phyloP scores from a whole-genome alignment of 1,140 invertebrate genomes.

The Atopsyche davidsoni region DNA sequence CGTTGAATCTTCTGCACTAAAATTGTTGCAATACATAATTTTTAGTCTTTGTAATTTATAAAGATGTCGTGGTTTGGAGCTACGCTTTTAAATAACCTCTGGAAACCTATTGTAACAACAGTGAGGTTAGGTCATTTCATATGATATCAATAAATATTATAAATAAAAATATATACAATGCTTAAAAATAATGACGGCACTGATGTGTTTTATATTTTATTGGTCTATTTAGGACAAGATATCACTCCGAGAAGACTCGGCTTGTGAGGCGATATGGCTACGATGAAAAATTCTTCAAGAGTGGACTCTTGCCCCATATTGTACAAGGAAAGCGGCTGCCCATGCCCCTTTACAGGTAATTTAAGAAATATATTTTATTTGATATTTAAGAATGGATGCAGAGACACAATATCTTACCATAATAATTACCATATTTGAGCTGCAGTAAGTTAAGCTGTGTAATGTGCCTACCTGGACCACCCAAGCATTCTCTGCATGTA shows the following conservation, averaged over 20 bases:
- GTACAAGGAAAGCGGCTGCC: slow-evolving; percentile 47
- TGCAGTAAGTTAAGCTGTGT: no score
- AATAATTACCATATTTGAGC: no score
- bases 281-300: slow-evolving; percentile 56
- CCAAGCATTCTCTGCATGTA: no score
- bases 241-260: slow-evolving; percentile 62
- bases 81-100: slow-evolving; percentile 13
- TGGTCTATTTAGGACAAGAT: slow-evolving; percentile 44
- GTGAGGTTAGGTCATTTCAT: slow-evolving; percentile 19
- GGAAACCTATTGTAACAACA: slow-evolving; percentile 15
- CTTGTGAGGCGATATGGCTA: slow-evolving; percentile 64
- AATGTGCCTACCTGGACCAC: no score
- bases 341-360: slow-evolving; percentile 60
- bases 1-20: no score
- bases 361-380: no score
- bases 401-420: no score
- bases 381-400: no score
- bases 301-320: slow-evolving; percentile 62
- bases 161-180: slow-evolving; percentile 1
- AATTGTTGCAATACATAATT: no score
- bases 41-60: background rate
- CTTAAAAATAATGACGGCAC: background rate
- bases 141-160: background rate
- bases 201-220: background rate
- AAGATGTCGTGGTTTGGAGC: slow-evolving; percentile 20